A percentile compares a stretch with the other conserved stretches of the same genome.
phyloP scores from a whole-genome alignment of 2,888 invertebrate species.

The Apocheima hispidaria region DNA sequence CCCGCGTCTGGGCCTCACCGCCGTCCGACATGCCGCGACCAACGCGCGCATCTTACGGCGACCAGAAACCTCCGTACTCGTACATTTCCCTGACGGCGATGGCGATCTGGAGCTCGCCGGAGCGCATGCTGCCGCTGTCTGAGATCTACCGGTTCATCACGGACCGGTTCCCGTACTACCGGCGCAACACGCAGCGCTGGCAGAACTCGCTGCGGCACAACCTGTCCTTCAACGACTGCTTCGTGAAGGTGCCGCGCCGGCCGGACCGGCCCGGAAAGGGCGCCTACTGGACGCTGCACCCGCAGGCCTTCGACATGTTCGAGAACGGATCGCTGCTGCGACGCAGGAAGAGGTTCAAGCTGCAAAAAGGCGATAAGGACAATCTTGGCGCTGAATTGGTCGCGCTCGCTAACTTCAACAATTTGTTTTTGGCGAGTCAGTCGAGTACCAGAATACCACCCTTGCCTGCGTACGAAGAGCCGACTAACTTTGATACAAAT shows the following conservation, averaged over 20 bases:
- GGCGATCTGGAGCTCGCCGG: slow-evolving; percentile 99
- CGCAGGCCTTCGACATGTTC: slow-evolving; percentile 93
- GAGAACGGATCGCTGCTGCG: slow-evolving; percentile 95
- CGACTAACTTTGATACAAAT: slow-evolving; percentile 42
- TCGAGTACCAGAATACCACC: slow-evolving; percentile 53
- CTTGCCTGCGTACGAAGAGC: slow-evolving; percentile 52
- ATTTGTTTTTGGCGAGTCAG: slow-evolving; percentile 83
- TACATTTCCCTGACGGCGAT: slow-evolving; percentile 83
- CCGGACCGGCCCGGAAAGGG: slow-evolving; percentile 94
- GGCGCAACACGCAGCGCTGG: slow-evolving; percentile 95
- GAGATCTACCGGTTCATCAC: slow-evolving; percentile 92
- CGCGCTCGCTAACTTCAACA: slow-evolving; percentile 88
- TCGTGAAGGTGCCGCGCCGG: slow-evolving; percentile 94
- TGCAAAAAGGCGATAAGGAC: slow-evolving; percentile 65
- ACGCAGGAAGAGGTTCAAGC: slow-evolving; percentile 93
- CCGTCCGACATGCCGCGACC: slow-evolving; percentile 95
- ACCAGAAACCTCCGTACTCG: slow-evolving; percentile 89
- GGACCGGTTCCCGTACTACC: slow-evolving; percentile 95
- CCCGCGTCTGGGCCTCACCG: slow-evolving; percentile 71
- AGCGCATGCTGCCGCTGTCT: slow-evolving; percentile 95
- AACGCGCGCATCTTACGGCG: slow-evolving; percentile 91
- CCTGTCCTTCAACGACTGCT: slow-evolving; percentile 98
- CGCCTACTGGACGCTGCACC: slow-evolving; percentile 94
- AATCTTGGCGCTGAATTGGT: slow-evolving; percentile 87
- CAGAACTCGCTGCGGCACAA: slow-evolving; percentile 95